Evolutionary conservation across 2,888 invertebrate genomes (phyloP), one percentile per base, ranked within the genome.

Genomic region (Acholoe squamosa): DNA sequence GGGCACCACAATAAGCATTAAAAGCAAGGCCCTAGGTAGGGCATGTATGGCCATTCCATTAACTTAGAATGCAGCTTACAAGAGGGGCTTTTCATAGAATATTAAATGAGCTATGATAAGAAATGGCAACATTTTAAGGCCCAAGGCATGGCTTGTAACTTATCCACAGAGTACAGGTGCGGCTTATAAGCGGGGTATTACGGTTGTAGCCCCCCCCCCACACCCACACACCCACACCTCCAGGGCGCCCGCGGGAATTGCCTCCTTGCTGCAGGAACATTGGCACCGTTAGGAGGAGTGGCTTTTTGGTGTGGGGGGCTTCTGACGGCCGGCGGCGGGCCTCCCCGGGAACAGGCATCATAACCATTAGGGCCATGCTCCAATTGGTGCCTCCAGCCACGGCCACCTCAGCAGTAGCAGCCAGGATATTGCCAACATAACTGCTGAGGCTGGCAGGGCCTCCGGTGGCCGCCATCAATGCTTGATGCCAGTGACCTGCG

Each of bases 361-460:
- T 80, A 80, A 80, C 80, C 80, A 80, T 80, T 80, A 80, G 80
- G 80, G 22, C 80, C 34, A 80, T 43, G 80, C 80, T 34, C 80
- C 80, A 80, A 80, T 80, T 80, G 80, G 80, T 80, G 80, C 80
- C 80, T 80, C 34, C 12, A 80, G 80, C 80, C 80, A 80, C 34
- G 16, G 80, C 43, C n/a, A 43, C 43, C 71, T 22, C 14, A 34
- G 80, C 80, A 80, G 80, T 80, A 80, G 80, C 80, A 80, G 43
- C 80, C 80, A 80, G 80, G 80, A 80, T 80, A 80, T 80, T 80
- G 80, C 80, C 80, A 33, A 33, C 80, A 80, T 80, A 80, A 80
- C 80, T 80, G 80, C 34, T 43, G 80, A 33, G 43, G 80, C 80
- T 22, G 43, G 80, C 80, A 14, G 80, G 34, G 33, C 34, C 34